Conservation (phyloP, 2,113 vertebrate genomes). For the Hypocryptadius cinnamomeus region DNA sequence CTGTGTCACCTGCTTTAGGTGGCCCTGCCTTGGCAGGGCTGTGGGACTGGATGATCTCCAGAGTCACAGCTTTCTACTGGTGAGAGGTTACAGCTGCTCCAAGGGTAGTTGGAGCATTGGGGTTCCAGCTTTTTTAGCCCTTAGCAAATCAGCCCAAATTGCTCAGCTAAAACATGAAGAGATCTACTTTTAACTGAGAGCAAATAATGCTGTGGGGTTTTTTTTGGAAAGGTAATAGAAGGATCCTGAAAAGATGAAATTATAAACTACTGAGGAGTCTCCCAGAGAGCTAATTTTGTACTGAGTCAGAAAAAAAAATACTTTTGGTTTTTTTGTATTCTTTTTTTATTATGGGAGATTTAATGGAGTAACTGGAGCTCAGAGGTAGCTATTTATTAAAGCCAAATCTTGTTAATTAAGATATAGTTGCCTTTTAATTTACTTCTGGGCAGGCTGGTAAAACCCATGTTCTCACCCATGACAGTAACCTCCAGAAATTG, state of each 20-base stretch:
- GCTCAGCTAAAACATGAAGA: not conserved
- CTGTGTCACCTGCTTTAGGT: no score
- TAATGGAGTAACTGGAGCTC: not conserved
- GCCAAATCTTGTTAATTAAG: not conserved
- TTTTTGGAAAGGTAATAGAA: not conserved
- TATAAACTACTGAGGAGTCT: not conserved
- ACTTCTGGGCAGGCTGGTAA: not conserved
- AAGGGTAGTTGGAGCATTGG: not conserved
- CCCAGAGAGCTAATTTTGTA: not conserved
- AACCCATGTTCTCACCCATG: not conserved
- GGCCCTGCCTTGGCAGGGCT: not conserved
- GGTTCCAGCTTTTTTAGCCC: not conserved
- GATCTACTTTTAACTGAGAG: not conserved
- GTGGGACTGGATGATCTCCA: not conserved
- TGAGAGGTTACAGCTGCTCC: not conserved
- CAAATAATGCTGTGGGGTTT: not conserved
- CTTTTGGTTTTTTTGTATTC: accelerated
- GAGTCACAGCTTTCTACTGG: not conserved
- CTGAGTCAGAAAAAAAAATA: not conserved
- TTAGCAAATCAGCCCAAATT: not conserved
- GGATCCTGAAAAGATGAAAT: not conserved
- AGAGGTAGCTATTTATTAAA: not conserved
- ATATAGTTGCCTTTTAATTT: not conserved
- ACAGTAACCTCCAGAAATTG: not conserved
- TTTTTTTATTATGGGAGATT: not conserved